phyloP scores from a whole-genome alignment of 2,888 invertebrate genomes.

The Leptinotarsa rubiginosa region DNA sequence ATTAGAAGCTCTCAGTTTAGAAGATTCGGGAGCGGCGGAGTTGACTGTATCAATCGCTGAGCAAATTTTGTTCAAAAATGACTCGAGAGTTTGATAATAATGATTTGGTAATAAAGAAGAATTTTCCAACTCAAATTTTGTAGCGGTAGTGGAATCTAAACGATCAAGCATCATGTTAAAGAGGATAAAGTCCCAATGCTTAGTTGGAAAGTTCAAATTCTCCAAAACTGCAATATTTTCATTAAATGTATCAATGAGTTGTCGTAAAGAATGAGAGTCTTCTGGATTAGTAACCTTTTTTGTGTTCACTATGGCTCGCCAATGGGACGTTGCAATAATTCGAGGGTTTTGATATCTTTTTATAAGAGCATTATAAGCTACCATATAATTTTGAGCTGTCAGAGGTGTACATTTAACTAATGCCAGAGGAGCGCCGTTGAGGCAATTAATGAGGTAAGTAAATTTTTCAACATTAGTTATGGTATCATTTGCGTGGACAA shows the following conservation, averaged over 20 bases:
- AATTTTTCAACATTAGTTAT: not conserved
- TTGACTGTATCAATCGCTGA: constrained; percentile 1
- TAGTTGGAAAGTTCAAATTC: not conserved
- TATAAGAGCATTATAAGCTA: not conserved
- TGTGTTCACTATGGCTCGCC: not conserved
- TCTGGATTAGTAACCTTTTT: not conserved
- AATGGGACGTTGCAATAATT: not conserved
- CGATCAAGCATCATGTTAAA: not conserved
- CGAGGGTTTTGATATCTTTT: constrained; percentile 1
- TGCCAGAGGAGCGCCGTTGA: not conserved
- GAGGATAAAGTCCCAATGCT: constrained; percentile 2
- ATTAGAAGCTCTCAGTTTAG: not conserved
- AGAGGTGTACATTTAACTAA: not conserved
- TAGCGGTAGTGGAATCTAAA: not conserved
- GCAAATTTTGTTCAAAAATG: constrained; percentile 1
- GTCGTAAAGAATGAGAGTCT: constrained; percentile 1
- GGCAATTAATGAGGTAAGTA: not conserved
- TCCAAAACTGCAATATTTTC: not conserved
- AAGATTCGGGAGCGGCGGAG: not conserved
- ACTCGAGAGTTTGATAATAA: not conserved
- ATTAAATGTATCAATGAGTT: not conserved
- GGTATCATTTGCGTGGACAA: not conserved
- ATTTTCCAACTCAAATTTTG: constrained; percentile 1
- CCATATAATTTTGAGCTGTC: constrained; percentile 1
- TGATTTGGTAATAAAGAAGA: not conserved